These are phyloP conservation scores for Centrocercus urophasianus DNA, from an alignment of 2,113 vertebrate species.

Conservation along the genomic window DNA sequence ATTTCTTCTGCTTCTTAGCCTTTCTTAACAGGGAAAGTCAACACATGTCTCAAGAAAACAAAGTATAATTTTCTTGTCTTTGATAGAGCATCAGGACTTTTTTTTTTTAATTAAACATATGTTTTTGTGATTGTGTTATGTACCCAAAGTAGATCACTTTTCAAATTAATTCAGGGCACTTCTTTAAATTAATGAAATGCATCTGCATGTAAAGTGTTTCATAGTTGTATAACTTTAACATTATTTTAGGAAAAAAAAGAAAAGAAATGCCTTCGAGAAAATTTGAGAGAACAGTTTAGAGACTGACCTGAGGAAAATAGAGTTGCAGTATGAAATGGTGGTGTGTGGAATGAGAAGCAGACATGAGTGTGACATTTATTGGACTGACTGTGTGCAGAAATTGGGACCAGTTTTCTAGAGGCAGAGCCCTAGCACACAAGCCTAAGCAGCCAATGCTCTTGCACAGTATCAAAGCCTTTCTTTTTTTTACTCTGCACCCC, in stretches of 20 bases:
- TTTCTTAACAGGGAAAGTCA: background rate
- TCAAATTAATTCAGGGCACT: background rate
- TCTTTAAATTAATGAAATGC: background rate
- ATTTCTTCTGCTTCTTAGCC: background rate
- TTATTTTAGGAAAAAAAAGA: background rate
- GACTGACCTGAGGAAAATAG: background rate
- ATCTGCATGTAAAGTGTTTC: background rate
- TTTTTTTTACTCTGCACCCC: background rate
- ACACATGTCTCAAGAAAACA: background rate
- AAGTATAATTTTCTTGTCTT: background rate
- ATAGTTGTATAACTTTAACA: background rate
- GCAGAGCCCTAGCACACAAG: background rate
- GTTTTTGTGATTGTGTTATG: background rate
- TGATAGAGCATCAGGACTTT: background rate
- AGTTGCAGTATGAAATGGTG: background rate
- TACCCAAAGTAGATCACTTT: background rate
- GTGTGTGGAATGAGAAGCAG: background rate
- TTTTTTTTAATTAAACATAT: background rate
- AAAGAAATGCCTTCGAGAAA: background rate
- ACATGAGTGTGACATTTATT: background rate
- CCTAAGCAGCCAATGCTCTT: background rate
- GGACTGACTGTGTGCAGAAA: background rate
- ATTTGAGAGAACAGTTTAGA: accelerated
- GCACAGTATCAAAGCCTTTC: background rate
- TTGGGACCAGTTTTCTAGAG: background rate